Percentiles rank a stretch among this genome's conserved stretches.
phyloP scores from a whole-genome alignment of 2,888 invertebrate species.

The Phanerotoma sp. region DNA sequence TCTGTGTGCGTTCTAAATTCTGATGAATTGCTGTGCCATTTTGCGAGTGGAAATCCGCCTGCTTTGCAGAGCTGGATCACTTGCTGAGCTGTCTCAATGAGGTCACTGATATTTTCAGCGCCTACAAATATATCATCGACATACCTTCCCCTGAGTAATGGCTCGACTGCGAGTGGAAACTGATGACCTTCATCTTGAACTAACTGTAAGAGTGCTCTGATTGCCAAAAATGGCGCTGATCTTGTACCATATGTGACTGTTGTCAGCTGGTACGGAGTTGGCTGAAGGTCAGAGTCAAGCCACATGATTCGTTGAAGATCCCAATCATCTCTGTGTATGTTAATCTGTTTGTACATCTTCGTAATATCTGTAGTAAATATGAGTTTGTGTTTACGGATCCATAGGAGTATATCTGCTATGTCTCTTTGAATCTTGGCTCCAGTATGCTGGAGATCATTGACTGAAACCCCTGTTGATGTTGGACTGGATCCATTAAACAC shows the following conservation, averaged over 20 bases:
- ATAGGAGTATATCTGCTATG: background rate
- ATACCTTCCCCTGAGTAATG: conserved; percentile 11
- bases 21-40: conserved; percentile 17
- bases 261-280: background rate
- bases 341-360: conserved; percentile 8
- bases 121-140: conserved; percentile 28
- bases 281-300: conserved; percentile 26
- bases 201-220: conserved; percentile 6
- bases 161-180: conserved; percentile 13
- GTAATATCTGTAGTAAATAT: background rate
- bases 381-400: background rate
- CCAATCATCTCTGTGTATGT: conserved; percentile 22
- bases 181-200: conserved; percentile 17
- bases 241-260: conserved; percentile 18
- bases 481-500: conserved; percentile 45
- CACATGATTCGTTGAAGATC: conserved; percentile 47
- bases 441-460: conserved; percentile 34
- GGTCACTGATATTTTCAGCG: conserved; percentile 8
- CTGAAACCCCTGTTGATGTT: conserved; percentile 37
- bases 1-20: background rate
- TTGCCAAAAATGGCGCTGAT: conserved; percentile 23
- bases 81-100: conserved; percentile 13
- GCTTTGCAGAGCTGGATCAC: conserved; percentile 14
- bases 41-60: conserved; percentile 23
- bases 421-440: conserved; percentile 45